phyloP scores from a whole-genome alignment of 2,113 vertebrate species.

The Sinocyclocheilus rhinocerous region DNA sequence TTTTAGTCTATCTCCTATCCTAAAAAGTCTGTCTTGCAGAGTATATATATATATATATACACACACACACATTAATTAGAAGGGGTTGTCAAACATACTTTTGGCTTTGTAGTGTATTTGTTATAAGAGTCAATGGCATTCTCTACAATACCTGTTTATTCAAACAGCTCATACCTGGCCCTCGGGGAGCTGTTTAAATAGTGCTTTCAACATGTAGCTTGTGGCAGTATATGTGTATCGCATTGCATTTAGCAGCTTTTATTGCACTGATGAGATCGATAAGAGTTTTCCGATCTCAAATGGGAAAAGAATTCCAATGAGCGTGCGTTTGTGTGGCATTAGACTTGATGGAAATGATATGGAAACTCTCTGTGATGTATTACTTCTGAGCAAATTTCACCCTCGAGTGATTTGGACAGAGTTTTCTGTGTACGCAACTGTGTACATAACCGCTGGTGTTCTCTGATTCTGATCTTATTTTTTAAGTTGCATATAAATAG shows the following conservation, averaged over 20 bases:
- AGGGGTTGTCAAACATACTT: background rate
- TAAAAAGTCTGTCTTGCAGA: no score
- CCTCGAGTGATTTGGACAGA: slow-evolving; percentile 31
- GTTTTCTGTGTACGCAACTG: background rate
- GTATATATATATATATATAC: no score
- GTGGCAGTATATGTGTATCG: slow-evolving; percentile 25
- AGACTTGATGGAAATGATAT: slow-evolving; percentile 42
- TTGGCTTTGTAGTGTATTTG: background rate
- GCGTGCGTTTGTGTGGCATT: slow-evolving; percentile 41
- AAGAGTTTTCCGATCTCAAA: slow-evolving; percentile 44
- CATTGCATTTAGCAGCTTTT: slow-evolving; percentile 28
- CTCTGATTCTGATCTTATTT: slow-evolving; percentile 38
- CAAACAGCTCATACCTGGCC: background rate
- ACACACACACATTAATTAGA: background rate
- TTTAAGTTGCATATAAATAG: slow-evolving; percentile 57
- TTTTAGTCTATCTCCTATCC: no score
- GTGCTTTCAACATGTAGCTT: slow-evolving; percentile 19
- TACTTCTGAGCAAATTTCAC: slow-evolving; percentile 47
- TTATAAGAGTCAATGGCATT: background rate
- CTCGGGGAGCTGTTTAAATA: slow-evolving; percentile 24
- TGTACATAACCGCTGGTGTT: slow-evolving; percentile 40
- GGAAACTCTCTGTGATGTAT: slow-evolving; percentile 38
- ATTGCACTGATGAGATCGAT: slow-evolving; percentile 53
- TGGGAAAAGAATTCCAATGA: slow-evolving; percentile 55
- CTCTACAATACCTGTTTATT: slow-evolving; percentile 24